Evolutionary conservation across 1,140 invertebrate genomes (phyloP).

Genomic region (Nasonia giraulti): DNA sequence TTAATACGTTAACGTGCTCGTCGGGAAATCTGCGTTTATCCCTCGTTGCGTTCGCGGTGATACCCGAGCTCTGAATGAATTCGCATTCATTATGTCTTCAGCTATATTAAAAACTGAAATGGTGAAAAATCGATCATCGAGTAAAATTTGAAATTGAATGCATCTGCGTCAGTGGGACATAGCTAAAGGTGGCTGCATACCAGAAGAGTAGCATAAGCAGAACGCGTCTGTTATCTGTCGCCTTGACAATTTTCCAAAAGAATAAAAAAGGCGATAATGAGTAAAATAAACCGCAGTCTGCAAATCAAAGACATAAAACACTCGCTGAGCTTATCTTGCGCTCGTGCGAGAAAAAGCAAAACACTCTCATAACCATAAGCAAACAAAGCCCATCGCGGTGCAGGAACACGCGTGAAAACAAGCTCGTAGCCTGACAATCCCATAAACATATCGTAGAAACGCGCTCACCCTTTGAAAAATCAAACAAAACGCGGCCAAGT

Average conservation of each 20-base stretch:
- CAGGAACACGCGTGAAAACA: neutral
- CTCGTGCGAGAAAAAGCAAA: neutral
- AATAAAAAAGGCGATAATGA: neutral
- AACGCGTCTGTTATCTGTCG: neutral
- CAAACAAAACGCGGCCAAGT: neutral
- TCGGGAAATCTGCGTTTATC: neutral
- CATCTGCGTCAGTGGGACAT: too few species aligned
- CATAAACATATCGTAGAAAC: neutral
- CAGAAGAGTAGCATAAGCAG: neutral
- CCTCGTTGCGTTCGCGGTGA: slow-evolving; percentile 2
- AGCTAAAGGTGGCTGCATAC: too few species aligned
- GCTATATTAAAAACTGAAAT: too few species aligned
- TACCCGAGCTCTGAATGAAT: too few species aligned
- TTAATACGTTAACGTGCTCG: slow-evolving; percentile 18
- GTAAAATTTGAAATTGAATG: too few species aligned
- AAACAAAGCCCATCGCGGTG: neutral
- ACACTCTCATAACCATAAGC: neutral
- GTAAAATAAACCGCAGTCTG: neutral
- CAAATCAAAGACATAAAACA: neutral
- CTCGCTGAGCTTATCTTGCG: neutral
- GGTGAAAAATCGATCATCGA: too few species aligned
- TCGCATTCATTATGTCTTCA: too few species aligned
- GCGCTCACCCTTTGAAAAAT: neutral
- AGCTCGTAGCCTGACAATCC: neutral
- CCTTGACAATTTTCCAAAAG: neutral